Conservation (phyloP, 2,888 invertebrate species). For the Pseudococcus viburni region DNA sequence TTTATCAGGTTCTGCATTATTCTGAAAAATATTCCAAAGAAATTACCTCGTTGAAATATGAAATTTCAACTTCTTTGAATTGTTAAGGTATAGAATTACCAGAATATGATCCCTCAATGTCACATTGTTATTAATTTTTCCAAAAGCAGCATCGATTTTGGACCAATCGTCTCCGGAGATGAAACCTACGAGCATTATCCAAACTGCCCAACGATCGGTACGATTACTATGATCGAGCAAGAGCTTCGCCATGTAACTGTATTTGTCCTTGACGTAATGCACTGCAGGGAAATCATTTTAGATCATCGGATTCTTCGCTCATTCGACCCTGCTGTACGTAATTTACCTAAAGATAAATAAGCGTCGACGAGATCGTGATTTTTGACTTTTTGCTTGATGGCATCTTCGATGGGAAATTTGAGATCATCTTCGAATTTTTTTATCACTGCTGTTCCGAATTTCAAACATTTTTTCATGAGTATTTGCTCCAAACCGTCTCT, state of each 20-base stretch:
- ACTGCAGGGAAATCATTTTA: background rate
- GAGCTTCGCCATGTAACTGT: background rate
- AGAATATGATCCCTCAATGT: background rate
- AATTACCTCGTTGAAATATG: background rate
- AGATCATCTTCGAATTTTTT: background rate
- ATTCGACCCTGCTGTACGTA: background rate
- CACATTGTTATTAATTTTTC: background rate
- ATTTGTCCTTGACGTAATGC: background rate
- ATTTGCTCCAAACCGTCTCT: background rate
- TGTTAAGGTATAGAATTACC: background rate
- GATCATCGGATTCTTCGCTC: too few species aligned
- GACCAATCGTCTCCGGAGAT: background rate
- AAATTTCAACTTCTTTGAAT: background rate
- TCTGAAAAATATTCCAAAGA: background rate
- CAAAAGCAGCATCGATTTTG: background rate
- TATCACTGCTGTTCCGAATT: background rate
- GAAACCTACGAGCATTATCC: slow-evolving; percentile 1
- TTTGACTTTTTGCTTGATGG: background rate
- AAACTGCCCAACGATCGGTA: slow-evolving; percentile 35
- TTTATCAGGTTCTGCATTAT: background rate
- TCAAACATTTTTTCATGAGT: background rate
- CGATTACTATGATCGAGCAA: background rate
- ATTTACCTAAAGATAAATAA: background rate
- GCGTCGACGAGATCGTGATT: background rate
- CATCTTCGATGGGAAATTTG: background rate